These are phyloP conservation scores for Netelia fuscicornis DNA, from an alignment of 2,888 invertebrate species.

Conservation along the genomic window DNA sequence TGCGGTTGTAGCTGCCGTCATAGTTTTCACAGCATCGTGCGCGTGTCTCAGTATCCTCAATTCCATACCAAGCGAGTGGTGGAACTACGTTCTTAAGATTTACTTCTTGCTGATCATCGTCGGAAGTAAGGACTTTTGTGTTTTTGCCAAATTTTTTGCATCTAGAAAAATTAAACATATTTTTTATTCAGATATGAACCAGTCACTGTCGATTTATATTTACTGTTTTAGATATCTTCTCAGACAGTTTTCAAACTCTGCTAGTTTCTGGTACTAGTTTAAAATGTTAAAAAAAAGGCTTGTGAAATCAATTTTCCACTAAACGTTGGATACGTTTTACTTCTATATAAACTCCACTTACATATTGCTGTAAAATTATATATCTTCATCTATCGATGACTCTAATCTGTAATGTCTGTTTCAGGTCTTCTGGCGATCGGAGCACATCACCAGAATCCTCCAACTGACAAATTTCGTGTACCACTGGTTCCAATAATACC, in stretches of 20 bases:
- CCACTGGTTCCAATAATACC: constrained; percentile 93
- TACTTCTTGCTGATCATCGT: constrained; percentile 88
- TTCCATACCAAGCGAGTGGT: constrained; percentile 86
- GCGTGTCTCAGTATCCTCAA: constrained; percentile 89
- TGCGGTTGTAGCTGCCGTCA: constrained; percentile 90
- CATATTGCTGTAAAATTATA: neutral
- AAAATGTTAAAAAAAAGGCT: no score
- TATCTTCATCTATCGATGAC: neutral
- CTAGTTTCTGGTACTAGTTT: no score
- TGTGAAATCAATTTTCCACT: no score
- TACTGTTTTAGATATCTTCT: no score
- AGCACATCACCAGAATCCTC: constrained; percentile 91
- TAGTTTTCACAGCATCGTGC: constrained; percentile 89
- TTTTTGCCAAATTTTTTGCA: no score
- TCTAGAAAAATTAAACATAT: no score
- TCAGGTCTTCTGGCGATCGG: constrained; percentile 90
- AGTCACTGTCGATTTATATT: no score
- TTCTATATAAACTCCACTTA: no score
- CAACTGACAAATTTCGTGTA: constrained; percentile 90
- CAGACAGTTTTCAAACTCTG: no score
- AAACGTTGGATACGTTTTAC: no score
- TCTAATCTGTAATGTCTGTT: constrained; percentile 27
- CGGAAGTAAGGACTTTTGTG: constrained; percentile 86
- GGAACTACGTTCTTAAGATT: constrained; percentile 89
- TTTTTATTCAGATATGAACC: no score